Evolutionary conservation across 2,113 vertebrate genomes (phyloP).

Genomic region (Ciconia maguari): DNA sequence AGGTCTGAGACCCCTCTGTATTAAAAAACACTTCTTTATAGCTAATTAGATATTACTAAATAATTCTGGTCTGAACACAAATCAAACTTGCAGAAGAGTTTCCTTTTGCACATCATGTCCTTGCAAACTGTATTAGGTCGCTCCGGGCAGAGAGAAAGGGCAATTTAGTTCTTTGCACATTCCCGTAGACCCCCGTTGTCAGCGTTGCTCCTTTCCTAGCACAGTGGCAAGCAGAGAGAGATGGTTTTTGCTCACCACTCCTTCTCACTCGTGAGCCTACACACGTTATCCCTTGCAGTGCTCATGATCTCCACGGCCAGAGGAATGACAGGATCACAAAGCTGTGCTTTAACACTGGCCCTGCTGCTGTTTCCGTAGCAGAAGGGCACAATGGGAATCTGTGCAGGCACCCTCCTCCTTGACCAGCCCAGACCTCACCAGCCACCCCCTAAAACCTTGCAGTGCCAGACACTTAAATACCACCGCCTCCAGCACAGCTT

Average conservation of each 20-base stretch:
- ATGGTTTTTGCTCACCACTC: not conserved
- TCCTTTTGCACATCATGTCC: not conserved
- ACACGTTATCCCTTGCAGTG: not conserved
- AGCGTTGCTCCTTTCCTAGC: not conserved
- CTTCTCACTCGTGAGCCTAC: not conserved
- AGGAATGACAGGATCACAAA: not conserved
- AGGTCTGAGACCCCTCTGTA: not conserved
- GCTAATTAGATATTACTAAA: not conserved
- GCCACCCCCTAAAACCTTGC: not conserved
- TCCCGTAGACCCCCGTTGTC: not conserved
- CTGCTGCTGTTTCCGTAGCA: not conserved
- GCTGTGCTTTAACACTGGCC: not conserved
- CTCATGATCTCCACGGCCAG: accelerated
- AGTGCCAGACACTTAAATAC: not conserved
- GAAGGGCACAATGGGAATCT: not conserved
- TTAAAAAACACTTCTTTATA: not conserved
- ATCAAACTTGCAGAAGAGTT: not conserved
- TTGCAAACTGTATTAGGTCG: not conserved
- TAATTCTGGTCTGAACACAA: not conserved
- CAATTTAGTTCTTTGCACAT: not conserved
- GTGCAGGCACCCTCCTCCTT: not conserved
- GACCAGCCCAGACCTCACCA: not conserved
- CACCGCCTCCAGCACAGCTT: not conserved
- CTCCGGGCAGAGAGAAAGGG: not conserved
- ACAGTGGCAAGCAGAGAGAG: not conserved